A percentile compares a stretch with the other conserved stretches of the same genome.
Conservation (phyloP, 2,888 invertebrate genomes). For the Crossocerus cetratus region DNA sequence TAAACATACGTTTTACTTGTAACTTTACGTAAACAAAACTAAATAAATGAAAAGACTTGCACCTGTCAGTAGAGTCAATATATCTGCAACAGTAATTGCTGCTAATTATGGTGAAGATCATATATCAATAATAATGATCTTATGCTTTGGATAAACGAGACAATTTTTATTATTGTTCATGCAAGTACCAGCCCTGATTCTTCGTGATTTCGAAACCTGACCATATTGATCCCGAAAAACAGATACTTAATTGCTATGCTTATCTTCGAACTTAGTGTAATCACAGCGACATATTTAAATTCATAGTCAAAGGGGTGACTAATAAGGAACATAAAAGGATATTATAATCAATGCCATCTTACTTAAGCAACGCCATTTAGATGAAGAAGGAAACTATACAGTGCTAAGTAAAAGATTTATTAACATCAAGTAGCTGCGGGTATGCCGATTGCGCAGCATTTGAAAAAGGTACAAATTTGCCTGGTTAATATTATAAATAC, state of each 20-base stretch:
- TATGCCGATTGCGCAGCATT: neutral
- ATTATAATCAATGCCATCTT: neutral
- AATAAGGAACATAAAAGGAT: slow-evolving; percentile 60
- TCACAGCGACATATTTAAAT: slow-evolving; percentile 65
- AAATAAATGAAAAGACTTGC: slow-evolving; percentile 24
- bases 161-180: too few species aligned
- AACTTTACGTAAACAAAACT: slow-evolving; percentile 42
- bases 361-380: slow-evolving; percentile 14
- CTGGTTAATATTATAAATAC: slow-evolving; percentile 20
- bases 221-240: slow-evolving; percentile 64
- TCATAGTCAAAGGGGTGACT: slow-evolving; percentile 47
- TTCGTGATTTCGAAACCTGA: slow-evolving; percentile 30
- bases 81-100: slow-evolving; percentile 7
- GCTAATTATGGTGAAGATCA: too few species aligned
- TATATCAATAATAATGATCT: too few species aligned
- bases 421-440: too few species aligned
- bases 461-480: slow-evolving; percentile 20
- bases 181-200: neutral
- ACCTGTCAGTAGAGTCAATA: slow-evolving; percentile 37
- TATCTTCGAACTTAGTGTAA: slow-evolving; percentile 66
- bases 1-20: slow-evolving; percentile 37
- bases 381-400: neutral
- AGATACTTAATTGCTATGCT: slow-evolving; percentile 60
- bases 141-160: too few species aligned
- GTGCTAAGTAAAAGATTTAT: too few species aligned